phyloP scores from a whole-genome alignment of 1,140 invertebrate species.

The Leptopilina boulardi region DNA sequence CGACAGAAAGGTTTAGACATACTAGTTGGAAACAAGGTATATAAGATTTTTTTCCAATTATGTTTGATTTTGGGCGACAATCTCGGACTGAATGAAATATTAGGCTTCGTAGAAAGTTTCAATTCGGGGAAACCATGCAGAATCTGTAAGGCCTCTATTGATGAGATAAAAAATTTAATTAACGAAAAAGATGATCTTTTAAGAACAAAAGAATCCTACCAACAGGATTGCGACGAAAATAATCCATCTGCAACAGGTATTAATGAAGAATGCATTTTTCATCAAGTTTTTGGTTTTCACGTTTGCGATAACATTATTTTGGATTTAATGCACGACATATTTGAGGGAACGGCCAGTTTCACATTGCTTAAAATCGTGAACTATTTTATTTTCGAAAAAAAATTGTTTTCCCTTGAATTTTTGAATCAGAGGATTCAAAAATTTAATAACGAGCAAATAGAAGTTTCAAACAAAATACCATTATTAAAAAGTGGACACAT shows the following conservation, averaged over 20 bases:
- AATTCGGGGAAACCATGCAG: slow-evolving; percentile 29
- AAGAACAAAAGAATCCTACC: slow-evolving; percentile 35
- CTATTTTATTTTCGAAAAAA: slow-evolving; percentile 35
- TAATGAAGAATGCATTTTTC: slow-evolving; percentile 38
- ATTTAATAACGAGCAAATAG: neutral
- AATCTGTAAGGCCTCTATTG: slow-evolving; percentile 33
- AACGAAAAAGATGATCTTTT: slow-evolving; percentile 24
- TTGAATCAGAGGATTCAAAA: slow-evolving; percentile 29
- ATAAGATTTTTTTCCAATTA: slow-evolving; percentile 30
- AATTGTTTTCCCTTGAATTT: slow-evolving; percentile 35
- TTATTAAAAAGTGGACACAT: slow-evolving; percentile 23
- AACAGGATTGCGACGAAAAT: slow-evolving; percentile 33
- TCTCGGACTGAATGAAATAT: slow-evolving; percentile 39
- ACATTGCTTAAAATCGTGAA: slow-evolving; percentile 15
- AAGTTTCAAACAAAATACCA: slow-evolving; percentile 31
- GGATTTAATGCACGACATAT: slow-evolving; percentile 45
- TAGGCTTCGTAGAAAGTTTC: slow-evolving; percentile 25
- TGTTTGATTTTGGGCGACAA: slow-evolving; percentile 39
- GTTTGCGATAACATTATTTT: slow-evolving; percentile 34
- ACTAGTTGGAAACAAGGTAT: neutral
- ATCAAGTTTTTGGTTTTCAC: slow-evolving; percentile 28
- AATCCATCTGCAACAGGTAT: slow-evolving; percentile 35
- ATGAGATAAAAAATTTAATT: slow-evolving; percentile 37
- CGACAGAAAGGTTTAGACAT: slow-evolving; percentile 30
- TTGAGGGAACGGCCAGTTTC: slow-evolving; percentile 31